phyloP scores from a whole-genome alignment of 2,113 vertebrate species.

The Paradoxurus hermaphroditus region DNA sequence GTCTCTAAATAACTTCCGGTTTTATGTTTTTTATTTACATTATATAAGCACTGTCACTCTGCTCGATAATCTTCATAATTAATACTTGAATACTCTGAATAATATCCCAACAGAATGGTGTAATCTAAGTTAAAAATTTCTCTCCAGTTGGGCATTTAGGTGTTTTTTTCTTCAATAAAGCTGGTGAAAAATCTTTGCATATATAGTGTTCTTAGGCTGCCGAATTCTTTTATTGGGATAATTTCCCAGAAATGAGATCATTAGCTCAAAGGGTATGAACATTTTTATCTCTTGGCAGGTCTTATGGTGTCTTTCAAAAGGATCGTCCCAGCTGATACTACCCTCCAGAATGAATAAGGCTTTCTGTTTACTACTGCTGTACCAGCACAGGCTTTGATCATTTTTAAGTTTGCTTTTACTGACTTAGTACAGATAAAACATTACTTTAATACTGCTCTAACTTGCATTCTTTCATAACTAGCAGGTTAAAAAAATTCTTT shows the following conservation, averaged over 20 bases:
- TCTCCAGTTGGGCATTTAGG: not conserved
- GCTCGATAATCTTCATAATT: not conserved
- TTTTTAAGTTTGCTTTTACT: not conserved
- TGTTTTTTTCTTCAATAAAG: not conserved
- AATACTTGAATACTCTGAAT: not conserved
- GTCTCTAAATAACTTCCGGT: not conserved
- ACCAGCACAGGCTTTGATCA: not conserved
- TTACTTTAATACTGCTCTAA: not conserved
- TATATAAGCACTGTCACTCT: not conserved
- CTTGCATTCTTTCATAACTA: not conserved
- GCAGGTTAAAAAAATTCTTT: not conserved
- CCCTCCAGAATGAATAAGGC: not conserved
- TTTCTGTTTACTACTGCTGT: not conserved
- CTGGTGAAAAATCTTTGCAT: not conserved
- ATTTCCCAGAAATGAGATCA: conserved; percentile 17
- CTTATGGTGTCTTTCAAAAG: not conserved
- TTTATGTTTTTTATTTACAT: not conserved
- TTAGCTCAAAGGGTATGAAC: not conserved
- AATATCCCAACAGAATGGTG: not conserved
- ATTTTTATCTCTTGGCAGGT: not conserved
- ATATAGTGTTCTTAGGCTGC: not conserved
- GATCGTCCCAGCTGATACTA: not conserved
- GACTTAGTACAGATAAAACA: not conserved
- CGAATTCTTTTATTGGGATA: not conserved
- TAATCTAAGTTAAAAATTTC: not conserved